Conservation (phyloP, 2,888 invertebrate genomes). For the Chirona hameri region DNA sequence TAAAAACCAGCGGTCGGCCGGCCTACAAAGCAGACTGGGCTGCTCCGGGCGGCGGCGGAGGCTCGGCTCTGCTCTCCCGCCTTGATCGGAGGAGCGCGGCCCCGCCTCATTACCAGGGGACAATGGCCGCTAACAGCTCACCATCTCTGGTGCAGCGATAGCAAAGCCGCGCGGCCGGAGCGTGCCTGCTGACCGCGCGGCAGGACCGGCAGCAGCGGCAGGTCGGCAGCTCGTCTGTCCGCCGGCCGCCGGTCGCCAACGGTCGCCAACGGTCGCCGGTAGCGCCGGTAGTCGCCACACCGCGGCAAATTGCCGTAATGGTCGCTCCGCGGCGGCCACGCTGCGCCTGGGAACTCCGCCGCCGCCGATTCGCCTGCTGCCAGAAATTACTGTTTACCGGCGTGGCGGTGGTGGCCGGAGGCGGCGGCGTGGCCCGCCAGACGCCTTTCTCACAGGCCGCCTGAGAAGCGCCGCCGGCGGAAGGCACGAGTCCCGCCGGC, state of each 20-base stretch:
- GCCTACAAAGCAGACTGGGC: background rate
- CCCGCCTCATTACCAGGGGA: background rate
- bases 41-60: background rate
- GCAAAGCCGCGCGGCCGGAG: background rate
- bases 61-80: background rate
- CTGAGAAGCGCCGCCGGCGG: constrained; percentile 1
- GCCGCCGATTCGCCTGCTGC: constrained; percentile 1
- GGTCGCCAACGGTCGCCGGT: background rate
- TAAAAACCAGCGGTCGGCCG: background rate
- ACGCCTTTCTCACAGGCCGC: constrained; percentile 3
- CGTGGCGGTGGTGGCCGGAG: background rate
- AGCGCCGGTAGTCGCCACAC: background rate
- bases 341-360: background rate
- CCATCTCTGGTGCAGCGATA: constrained; percentile 7
- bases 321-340: background rate
- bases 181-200: background rate
- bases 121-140: constrained; percentile 2
- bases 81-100: background rate
- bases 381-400: constrained; percentile 10
- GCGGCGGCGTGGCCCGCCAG: constrained; percentile 3
- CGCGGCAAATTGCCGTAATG: background rate
- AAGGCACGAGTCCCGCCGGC: background rate
- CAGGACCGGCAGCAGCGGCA: background rate
- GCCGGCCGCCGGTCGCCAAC: background rate
- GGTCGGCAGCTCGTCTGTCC: background rate